Base-by-base conservation (phyloP, 2,797 vertebrate species). In the Pelodytes ibericus region DNA sequence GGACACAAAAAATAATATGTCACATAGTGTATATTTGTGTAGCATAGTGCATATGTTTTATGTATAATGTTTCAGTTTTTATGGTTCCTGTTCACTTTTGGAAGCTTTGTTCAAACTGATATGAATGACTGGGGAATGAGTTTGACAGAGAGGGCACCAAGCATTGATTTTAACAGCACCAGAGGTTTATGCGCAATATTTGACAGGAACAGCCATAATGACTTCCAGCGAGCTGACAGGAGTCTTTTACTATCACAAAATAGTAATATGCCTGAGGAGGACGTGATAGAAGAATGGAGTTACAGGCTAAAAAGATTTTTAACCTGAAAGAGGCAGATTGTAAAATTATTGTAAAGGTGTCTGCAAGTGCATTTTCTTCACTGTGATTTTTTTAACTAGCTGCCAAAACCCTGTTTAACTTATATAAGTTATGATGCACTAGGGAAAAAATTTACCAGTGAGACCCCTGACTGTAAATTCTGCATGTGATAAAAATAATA, bases 71-170 rank as follows among this genome's bases (percentile, higher is more conserved):
- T 47, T 56, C n/a, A 15, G 36, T 59, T 83, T 31, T 76, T 30
- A 82, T 94, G 94, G 16, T 83, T 95, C 53, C 75, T 92, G 56
- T 94, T 96, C 85, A 90, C 90, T 4, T 95, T 92, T 0, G 94
- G 93, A 61, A 90, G 92, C 0, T 95, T 93, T 79, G 88, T 95
- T 64, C 80, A 87, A 82, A 91, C 86, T 0, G 91, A 94, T 44
- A 26, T 94, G 20, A 84, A 86, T 0, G 83, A 91, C 24, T 88
- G 90, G 93, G 92, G 90, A 82, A 92, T 94, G 90, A 93, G 90
- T 6, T 65, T 95, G 81, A 90, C 88, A 0, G 80, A 91, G 61
- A 90, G 91, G 39, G 86, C 73, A 0, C 91, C 84, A 0, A 85
- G 92, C 58, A 81, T 84, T 0, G 91, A 92, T 88, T 93, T 90